phyloP scores from a whole-genome alignment of 2,797 vertebrate species.

The Rhincodon typus region DNA sequence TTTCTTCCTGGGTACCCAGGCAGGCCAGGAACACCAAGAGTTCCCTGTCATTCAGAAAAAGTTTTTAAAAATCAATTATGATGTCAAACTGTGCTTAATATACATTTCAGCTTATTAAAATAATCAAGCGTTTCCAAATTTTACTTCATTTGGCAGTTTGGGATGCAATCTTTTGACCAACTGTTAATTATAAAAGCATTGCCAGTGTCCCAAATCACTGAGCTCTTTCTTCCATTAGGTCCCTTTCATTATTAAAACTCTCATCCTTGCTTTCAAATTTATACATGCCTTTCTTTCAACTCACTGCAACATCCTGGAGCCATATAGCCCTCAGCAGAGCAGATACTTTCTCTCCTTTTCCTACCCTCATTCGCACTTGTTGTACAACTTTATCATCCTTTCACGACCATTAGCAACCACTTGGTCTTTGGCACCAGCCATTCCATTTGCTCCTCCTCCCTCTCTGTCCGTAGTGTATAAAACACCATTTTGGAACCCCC shows the following conservation, averaged over 20 bases:
- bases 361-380: too few species aligned
- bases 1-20: conserved; percentile 84
- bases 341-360: too few species aligned
- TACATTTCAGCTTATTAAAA: neutral
- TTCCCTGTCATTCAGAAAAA: conserved; percentile 61
- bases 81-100: too few species aligned
- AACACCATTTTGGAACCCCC: too few species aligned
- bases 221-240: too few species aligned
- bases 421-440: too few species aligned
- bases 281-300: neutral
- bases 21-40: conserved; percentile 81
- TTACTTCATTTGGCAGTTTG: neutral
- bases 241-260: neutral
- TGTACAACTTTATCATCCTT: too few species aligned
- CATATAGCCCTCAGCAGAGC: too few species aligned
- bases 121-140: neutral
- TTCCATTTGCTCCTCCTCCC: too few species aligned
- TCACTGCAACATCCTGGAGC: neutral
- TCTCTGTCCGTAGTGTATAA: too few species aligned
- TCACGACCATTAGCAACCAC: too few species aligned
- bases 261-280: neutral
- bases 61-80: neutral
- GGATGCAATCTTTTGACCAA: neutral
- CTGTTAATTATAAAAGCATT: neutral
- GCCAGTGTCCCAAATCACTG: neutral